Evolutionary conservation across 2,888 invertebrate genomes (phyloP).

Genomic region (Pycnomerus fuliginosus): DNA sequence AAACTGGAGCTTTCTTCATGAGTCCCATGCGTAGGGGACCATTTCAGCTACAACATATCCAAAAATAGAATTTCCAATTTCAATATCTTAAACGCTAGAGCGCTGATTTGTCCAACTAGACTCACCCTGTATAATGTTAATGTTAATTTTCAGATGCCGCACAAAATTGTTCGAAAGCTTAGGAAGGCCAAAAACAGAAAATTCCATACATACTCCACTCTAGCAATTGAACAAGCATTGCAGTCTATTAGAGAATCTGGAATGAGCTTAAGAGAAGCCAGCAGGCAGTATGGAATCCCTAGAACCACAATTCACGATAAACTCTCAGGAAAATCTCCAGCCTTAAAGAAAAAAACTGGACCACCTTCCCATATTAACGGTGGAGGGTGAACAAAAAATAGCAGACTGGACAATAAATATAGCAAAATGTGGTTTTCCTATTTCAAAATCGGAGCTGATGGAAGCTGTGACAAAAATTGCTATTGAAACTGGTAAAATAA

Average conservation of each 20-base stretch:
- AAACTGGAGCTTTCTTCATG: no score
- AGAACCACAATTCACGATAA: conserved; percentile 5
- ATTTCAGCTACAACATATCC: no score
- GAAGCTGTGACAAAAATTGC: not conserved
- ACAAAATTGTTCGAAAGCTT: no score
- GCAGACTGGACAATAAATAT: conserved; percentile 7
- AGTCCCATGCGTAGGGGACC: no score
- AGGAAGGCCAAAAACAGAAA: no score
- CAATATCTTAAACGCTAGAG: no score
- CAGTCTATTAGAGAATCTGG: conserved; percentile 8
- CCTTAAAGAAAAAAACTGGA: not conserved
- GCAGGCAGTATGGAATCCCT: conserved; percentile 5
- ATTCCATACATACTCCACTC: no score
- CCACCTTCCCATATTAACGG: conserved; percentile 2
- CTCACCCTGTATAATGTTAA: no score
- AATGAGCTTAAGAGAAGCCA: conserved; percentile 9
- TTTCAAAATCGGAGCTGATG: conserved; percentile 4
- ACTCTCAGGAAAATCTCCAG: conserved; percentile 1
- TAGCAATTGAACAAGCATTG: no score
- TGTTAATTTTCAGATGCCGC: no score
- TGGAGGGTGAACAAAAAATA: conserved; percentile 6
- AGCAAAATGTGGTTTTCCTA: conserved; percentile 12
- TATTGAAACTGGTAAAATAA: not conserved
- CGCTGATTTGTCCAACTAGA: no score
- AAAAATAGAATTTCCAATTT: no score